Percentiles rank a stretch among this genome's conserved stretches.
Evolutionary conservation across 2,113 vertebrate genomes (phyloP).

Genomic region (Melanerpes aurifrons): DNA sequence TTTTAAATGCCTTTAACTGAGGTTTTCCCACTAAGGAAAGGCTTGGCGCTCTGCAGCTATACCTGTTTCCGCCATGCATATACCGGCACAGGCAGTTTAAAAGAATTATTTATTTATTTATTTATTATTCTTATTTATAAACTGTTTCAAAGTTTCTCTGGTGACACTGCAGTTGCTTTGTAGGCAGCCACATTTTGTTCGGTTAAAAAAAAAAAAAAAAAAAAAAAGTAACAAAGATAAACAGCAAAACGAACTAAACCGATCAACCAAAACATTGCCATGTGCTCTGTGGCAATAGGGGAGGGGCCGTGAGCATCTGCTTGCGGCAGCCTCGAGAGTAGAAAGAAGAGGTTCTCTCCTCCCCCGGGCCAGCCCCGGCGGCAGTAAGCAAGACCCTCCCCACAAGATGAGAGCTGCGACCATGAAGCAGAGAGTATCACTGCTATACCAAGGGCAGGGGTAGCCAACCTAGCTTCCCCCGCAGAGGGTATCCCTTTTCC

Average conservation of each 20-base stretch:
- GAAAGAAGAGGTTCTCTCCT: not conserved
- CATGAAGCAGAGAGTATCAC: not conserved
- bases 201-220: not conserved
- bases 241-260: not conserved
- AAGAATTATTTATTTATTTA: not conserved
- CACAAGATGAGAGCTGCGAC: not conserved
- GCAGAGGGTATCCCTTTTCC: not conserved
- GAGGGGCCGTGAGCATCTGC: not conserved
- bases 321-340: not conserved
- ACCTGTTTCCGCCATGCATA: not conserved
- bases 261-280: conserved; percentile 44
- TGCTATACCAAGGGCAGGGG: not conserved
- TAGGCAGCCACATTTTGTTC: not conserved
- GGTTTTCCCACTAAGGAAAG: not conserved
- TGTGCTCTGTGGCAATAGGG: conserved; percentile 10
- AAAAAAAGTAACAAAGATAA: not conserved
- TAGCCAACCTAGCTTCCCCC: not conserved
- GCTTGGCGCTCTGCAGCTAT: not conserved
- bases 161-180: not conserved
- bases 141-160: not conserved
- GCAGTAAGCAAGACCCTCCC: not conserved
- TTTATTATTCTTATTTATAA: not conserved
- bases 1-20: not conserved
- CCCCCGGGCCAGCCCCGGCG: not conserved
- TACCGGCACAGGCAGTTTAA: not conserved